A percentile compares a stretch with the other conserved stretches of the same genome.
These are phyloP conservation scores for Manis pentadactyla DNA, from an alignment of 2,797 vertebrate genomes.

Conservation along the genomic window DNA sequence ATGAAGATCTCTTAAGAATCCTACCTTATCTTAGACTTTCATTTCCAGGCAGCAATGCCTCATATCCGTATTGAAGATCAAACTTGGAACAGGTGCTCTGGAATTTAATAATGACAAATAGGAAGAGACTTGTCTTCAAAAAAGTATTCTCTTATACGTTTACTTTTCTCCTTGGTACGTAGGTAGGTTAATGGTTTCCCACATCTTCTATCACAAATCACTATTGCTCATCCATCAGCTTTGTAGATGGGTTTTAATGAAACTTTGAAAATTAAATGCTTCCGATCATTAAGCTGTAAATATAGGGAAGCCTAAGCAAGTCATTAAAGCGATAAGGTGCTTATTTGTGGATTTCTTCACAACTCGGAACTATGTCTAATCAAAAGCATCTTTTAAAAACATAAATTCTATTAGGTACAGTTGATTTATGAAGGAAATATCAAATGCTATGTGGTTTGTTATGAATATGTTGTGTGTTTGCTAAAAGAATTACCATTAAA, in stretches of 20 bases:
- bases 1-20: conserved; percentile 66
- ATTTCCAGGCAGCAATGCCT: conserved; percentile 65
- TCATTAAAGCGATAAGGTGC: conserved; percentile 75
- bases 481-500: conserved; percentile 68
- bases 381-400: conserved; percentile 50
- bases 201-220: conserved; percentile 35
- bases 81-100: conserved; percentile 48
- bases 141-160: conserved; percentile 12
- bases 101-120: conserved; percentile 77
- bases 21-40: conserved; percentile 69
- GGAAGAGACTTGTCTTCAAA: conserved; percentile 71
- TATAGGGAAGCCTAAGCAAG: conserved; percentile 15
- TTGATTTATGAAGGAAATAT: conserved; percentile 13
- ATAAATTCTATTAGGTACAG: conserved; percentile 57
- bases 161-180: conserved; percentile 69
- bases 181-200: conserved; percentile 66
- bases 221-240: conserved; percentile 66
- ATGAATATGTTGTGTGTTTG: conserved; percentile 35
- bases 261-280: conserved; percentile 75
- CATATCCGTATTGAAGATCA: conserved; percentile 74
- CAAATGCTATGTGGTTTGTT: not conserved
- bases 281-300: conserved; percentile 67
- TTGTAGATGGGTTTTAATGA: conserved; percentile 67
- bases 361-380: conserved; percentile 38
- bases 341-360: conserved; percentile 56